phyloP scores from a whole-genome alignment of 2,113 vertebrate species.

The Vidua chalybeata region DNA sequence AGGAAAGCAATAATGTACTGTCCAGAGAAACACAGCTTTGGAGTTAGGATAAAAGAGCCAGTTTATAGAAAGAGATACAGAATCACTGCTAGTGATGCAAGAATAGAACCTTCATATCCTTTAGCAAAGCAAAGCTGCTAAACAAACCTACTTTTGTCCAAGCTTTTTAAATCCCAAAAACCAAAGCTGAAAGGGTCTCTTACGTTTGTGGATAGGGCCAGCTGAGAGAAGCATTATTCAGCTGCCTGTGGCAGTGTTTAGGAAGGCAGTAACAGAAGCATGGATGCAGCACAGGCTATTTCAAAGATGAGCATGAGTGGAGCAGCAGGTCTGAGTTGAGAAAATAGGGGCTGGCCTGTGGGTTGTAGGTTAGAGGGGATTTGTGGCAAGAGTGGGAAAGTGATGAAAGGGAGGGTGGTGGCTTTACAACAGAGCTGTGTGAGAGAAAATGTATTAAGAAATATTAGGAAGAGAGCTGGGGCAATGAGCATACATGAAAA shows the following conservation, averaged over 20 bases:
- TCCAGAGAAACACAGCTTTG: not conserved
- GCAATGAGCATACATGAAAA: not conserved
- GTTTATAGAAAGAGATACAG: not conserved
- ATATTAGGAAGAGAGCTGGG: not conserved
- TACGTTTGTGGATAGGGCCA: not conserved
- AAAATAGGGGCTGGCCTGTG: not conserved
- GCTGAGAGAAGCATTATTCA: not conserved
- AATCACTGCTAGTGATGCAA: not conserved
- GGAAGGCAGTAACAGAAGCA: not conserved
- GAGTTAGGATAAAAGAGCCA: not conserved
- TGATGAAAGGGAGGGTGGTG: not conserved
- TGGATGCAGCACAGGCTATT: not conserved
- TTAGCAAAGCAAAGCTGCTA: not conserved
- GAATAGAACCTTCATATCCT: not conserved
- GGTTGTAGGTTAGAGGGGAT: not conserved
- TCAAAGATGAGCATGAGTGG: not conserved
- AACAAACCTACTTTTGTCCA: not conserved
- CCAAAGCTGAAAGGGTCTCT: not conserved
- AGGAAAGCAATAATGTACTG: not conserved
- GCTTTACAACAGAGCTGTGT: not conserved
- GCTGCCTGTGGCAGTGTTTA: not conserved
- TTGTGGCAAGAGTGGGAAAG: not conserved
- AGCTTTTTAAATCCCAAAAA: not conserved
- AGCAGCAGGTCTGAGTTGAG: not conserved
- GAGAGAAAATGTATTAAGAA: not conserved